phyloP scores from a whole-genome alignment of 2,113 vertebrate genomes.

The Ptychochromis oligacanthus region DNA sequence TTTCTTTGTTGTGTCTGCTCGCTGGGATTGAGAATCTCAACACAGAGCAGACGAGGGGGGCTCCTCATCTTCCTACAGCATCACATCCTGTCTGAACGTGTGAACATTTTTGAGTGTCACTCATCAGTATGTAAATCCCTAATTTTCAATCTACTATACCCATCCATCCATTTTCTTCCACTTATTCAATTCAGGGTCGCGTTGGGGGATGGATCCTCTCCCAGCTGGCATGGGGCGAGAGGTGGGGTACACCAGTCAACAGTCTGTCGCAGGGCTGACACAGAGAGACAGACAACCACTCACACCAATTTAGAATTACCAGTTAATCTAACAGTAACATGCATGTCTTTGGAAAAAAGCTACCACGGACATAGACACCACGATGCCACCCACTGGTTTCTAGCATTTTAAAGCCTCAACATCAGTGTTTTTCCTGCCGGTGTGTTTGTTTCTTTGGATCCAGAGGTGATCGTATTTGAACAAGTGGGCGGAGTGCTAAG shows the following conservation, averaged over 20 bases:
- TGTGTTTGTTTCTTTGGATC: neutral
- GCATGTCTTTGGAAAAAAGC: too few species aligned
- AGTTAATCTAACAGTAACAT: too few species aligned
- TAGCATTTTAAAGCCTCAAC: neutral
- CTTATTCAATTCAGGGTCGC: neutral
- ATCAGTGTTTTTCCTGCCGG: neutral
- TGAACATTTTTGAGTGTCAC: neutral
- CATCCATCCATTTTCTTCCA: neutral
- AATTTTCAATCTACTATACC: neutral
- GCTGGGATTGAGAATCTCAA: neutral
- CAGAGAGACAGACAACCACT: too few species aligned
- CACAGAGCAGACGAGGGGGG: neutral
- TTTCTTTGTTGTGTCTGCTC: too few species aligned
- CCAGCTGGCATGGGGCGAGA: too few species aligned
- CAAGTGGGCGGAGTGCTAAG: neutral
- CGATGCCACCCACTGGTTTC: neutral
- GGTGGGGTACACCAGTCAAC: too few species aligned
- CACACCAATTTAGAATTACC: neutral
- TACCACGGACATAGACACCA: neutral
- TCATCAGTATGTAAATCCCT: neutral
- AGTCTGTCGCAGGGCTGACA: neutral
- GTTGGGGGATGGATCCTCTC: neutral
- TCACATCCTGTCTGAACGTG: neutral
- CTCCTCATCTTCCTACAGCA: neutral
- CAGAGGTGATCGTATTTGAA: neutral